Base-by-base conservation (phyloP, 2,113 vertebrate genomes). In the Laterallus jamaicensis region DNA sequence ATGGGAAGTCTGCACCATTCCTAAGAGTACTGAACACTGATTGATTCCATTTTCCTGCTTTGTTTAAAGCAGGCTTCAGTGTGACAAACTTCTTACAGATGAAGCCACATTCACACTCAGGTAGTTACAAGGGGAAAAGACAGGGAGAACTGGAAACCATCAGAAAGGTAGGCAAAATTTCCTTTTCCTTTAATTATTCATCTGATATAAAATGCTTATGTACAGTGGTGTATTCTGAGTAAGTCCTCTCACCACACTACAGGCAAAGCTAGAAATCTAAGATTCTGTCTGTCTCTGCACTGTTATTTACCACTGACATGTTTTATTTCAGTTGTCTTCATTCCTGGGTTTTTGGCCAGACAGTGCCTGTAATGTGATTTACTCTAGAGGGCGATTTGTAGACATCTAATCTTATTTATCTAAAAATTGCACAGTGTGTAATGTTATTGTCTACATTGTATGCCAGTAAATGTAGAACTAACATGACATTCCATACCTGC, bases 381-480 rank as follows among this genome's bases (percentile, higher is more conserved):
- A 84, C 95, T 94, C 94, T 16, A 88, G 91, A 96, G 95, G 12
- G 39, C 63, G 68, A 82, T 95, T 90, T 92, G 81, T n/a, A 73
- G 75, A 39, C 70, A 76, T 58, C 80, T 94, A 92, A 97, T 96
- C 84, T 84, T 58, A 90, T 94, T 96, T 91, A 90, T 82, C 68
- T 85, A 76, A 91, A 93, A 92, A 86, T 44, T 70, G 85, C 26
- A 83, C 16, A 50, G 75, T 84, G 37, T 67, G 83, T 94, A 96
- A 97, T 96, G 88, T 82, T 94, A 95, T 87, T 86, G 86, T 81
- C 71, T 66, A 37, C 16, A 20, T 37, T 60, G 56, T 54, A 55
- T 88, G 64, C 75, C 90, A 82, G 93, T 87, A 95, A 95, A 92
- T 69, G 83, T 74, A 91, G 82, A 95, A 76, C 75, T 92, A 91